Percentiles rank a stretch among this genome's conserved stretches.
These are phyloP conservation scores for Novumbra hubbsi DNA, from an alignment of 2,797 vertebrate species.

Conservation along the genomic window DNA sequence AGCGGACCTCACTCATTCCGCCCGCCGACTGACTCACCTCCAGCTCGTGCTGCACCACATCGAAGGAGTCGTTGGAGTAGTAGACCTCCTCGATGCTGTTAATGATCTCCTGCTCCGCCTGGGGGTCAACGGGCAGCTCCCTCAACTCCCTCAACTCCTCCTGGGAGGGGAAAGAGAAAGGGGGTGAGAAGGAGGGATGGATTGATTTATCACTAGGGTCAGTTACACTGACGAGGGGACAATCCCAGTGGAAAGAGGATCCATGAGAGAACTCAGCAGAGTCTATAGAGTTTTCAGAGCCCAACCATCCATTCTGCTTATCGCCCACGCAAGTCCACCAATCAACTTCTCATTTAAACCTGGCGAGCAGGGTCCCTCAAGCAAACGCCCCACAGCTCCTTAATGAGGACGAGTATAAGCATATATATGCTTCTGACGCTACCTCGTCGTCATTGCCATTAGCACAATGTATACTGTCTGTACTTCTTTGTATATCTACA, in stretches of 20 bases:
- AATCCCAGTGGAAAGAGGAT: conserved; percentile 24
- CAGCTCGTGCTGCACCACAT: conserved; percentile 94
- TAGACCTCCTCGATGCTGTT: conserved; percentile 95
- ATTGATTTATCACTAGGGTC: conserved; percentile 13
- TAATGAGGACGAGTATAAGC: conserved; percentile 51
- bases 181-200: conserved; percentile 3
- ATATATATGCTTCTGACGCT: too few relatives aligned
- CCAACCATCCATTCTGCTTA: conserved; percentile 28
- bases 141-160: conserved; percentile 91
- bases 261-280: conserved; percentile 32
- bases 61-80: conserved; percentile 93
- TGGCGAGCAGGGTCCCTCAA: conserved; percentile 31
- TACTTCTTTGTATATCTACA: too few relatives aligned
- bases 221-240: not conserved
- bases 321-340: conserved; percentile 40
- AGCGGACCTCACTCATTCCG: too few relatives aligned
- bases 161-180: conserved; percentile 57
- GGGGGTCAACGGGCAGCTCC: conserved; percentile 91
- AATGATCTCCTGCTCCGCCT: conserved; percentile 95
- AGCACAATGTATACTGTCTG: too few relatives aligned
- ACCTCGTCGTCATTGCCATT: too few relatives aligned
- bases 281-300: conserved; percentile 56
- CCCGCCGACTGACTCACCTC: conserved; percentile 73
- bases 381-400: conserved; percentile 26
- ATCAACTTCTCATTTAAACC: conserved; percentile 54